Evolutionary conservation across 2,888 invertebrate species (phyloP).

Genomic region (Oscheius sp.): DNA sequence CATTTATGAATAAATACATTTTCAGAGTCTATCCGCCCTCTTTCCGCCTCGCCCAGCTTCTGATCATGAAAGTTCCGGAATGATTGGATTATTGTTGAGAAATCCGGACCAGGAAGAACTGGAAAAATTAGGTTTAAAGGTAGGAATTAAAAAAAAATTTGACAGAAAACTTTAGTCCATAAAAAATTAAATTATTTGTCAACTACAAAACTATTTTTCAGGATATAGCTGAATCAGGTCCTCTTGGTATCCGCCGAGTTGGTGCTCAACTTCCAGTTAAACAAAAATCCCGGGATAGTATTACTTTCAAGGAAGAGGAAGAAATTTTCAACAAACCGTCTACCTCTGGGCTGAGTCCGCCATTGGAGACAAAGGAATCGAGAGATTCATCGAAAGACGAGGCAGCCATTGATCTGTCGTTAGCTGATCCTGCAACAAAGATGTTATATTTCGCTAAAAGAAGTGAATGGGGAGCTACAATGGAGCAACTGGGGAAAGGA

Average conservation of each 20-base stretch:
- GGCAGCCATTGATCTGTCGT: constrained; percentile 39
- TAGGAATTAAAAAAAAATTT: neutral
- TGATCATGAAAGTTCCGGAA: constrained; percentile 27
- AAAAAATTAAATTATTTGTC: neutral
- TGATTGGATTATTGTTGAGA: constrained; percentile 40
- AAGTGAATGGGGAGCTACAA: constrained; percentile 62
- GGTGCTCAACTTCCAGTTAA: constrained; percentile 25
- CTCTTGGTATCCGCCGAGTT: neutral
- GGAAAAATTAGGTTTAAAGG: constrained; percentile 41
- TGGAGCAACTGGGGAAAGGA: constrained; percentile 49
- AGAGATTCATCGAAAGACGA: constrained; percentile 30
- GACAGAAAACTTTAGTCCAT: neutral
- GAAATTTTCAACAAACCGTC: constrained; percentile 14
- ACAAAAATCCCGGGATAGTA: constrained; percentile 37
- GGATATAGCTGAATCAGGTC: neutral
- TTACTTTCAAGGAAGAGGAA: neutral
- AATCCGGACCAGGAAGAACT: constrained; percentile 38
- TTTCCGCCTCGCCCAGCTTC: neutral
- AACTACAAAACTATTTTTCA: neutral
- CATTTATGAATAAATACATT: neutral
- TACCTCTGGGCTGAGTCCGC: neutral
- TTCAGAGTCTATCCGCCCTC: constrained; percentile 20
- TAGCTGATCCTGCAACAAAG: constrained; percentile 52
- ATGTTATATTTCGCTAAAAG: constrained; percentile 52
- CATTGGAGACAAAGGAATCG: constrained; percentile 2